Base-by-base conservation (phyloP, 2,113 vertebrate species). In the pig (Sus scrofa) region DNA sequence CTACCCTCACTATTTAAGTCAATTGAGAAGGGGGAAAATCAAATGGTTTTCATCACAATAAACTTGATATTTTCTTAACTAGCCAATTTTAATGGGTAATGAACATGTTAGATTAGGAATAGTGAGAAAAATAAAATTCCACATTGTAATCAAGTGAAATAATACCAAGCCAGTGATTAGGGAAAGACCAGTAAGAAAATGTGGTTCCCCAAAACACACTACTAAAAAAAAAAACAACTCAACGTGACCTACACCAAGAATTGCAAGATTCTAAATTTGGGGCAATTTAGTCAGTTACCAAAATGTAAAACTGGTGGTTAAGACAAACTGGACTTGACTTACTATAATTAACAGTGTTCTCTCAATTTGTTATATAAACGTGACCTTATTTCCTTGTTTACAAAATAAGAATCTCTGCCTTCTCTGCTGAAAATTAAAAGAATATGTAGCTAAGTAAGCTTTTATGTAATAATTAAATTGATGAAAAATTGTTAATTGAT, bases 51-150 rank as follows among this genome's bases (percentile, higher is more conserved):
- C 30, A 86, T 67, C 14, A 89, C 8, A 54, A 81, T 39, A 67
- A 86, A 78, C n/a, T 37, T 27, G 37, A 86, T 12, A 90, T 91
- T 71, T 90, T 60, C 44, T 95, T 58, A 78, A 65, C 22, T 62
- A 78, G 50, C 22, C 89, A 70, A 78, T 54, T 37, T 32, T 58
- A 56, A 71, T 14, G 2, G 6, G 60, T 75, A 58, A 62, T 75
- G 32, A 95, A 65, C 30, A 63, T 62, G 14, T 52, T 14, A 7
- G 63, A 82, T 37, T 50, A 71, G 30, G 34, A 81, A 68, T 20
- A 95, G 4, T 39, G 15, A 37, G 13, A 95, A 96, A 92, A 84
- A 50, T 50, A 89, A 85, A 92, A 79, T 95, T 52, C 56, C 9
- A 34, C 58, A 16, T 44, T 86, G 13, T 39, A 86, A 90, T 37